Evolutionary conservation across 2,113 vertebrate genomes (phyloP).

Genomic region (Phocoena phocoena): DNA sequence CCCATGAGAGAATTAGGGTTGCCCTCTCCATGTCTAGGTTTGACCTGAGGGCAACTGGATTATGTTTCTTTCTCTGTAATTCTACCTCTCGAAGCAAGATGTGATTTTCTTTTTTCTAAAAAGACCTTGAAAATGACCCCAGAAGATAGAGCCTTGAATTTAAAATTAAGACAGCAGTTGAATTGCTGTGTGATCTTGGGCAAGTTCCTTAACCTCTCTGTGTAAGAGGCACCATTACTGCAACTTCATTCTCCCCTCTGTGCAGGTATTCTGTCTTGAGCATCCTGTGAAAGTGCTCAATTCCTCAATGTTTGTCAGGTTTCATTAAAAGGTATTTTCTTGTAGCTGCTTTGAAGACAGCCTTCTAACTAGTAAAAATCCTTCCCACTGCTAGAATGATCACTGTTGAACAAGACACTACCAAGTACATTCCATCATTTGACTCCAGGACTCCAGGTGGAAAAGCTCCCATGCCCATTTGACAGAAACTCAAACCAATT

Average conservation of each 20-base stretch:
- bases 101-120: background rate
- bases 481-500: background rate
- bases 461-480: accelerated
- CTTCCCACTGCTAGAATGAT: background rate
- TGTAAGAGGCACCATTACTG: background rate
- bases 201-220: background rate
- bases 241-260: background rate
- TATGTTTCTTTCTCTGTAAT: background rate
- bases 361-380: background rate
- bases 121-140: background rate
- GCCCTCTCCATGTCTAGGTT: accelerated
- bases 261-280: background rate
- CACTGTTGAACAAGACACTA: background rate
- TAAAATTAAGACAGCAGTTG: background rate
- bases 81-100: background rate
- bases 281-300: background rate
- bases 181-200: background rate
- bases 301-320: background rate
- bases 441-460: background rate
- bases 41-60: background rate
- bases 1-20: accelerated
- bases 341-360: background rate
- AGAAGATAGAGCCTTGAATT: background rate
- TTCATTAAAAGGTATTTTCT: background rate
- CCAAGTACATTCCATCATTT: accelerated